Percentiles rank a stretch among this genome's conserved stretches.
Conservation (phyloP, 2,797 vertebrate species). For the Poeciliopsis gracilis region DNA sequence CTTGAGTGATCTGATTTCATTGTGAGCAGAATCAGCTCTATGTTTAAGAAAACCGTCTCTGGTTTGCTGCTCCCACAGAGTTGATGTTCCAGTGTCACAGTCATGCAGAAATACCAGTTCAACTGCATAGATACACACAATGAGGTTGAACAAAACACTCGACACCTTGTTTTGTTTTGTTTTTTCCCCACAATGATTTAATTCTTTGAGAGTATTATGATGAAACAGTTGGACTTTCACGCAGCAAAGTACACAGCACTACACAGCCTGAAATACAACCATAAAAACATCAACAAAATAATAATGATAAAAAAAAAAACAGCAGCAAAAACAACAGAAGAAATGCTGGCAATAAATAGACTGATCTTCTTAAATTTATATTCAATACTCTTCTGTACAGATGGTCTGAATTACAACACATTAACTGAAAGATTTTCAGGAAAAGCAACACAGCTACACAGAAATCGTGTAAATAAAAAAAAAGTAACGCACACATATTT, state of each 20-base stretch:
- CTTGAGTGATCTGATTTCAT: background rate
- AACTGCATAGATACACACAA: slow-evolving; percentile 39
- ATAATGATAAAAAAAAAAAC: slow-evolving; percentile 25
- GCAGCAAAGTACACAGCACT: slow-evolving; percentile 75
- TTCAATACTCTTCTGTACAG: slow-evolving; percentile 84
- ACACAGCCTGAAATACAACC: slow-evolving; percentile 72
- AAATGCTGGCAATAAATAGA: slow-evolving; percentile 83
- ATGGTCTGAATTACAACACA: slow-evolving; percentile 79
- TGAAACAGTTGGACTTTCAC: slow-evolving; percentile 70
- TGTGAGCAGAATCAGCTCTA: background rate
- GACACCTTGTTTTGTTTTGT: background rate
- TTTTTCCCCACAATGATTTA: slow-evolving; percentile 61
- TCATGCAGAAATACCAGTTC: slow-evolving; percentile 65
- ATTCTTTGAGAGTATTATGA: slow-evolving; percentile 75
- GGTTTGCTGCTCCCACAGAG: background rate
- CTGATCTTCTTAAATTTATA: slow-evolving; percentile 76
- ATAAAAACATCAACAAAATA: slow-evolving; percentile 58
- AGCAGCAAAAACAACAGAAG: slow-evolving; percentile 65
- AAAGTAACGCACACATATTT: slow-evolving; percentile 49
- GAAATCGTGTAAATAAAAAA: slow-evolving; percentile 73
- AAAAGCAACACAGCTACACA: slow-evolving; percentile 61
- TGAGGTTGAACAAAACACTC: slow-evolving; percentile 25
- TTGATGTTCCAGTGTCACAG: slow-evolving; percentile 1
- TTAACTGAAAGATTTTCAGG: slow-evolving; percentile 62
- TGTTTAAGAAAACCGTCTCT: background rate